Evolutionary conservation across 2,113 vertebrate species (phyloP), one percentile per base, ranked within the genome.

Genomic region (Anarrhichthys ocellatus): DNA sequence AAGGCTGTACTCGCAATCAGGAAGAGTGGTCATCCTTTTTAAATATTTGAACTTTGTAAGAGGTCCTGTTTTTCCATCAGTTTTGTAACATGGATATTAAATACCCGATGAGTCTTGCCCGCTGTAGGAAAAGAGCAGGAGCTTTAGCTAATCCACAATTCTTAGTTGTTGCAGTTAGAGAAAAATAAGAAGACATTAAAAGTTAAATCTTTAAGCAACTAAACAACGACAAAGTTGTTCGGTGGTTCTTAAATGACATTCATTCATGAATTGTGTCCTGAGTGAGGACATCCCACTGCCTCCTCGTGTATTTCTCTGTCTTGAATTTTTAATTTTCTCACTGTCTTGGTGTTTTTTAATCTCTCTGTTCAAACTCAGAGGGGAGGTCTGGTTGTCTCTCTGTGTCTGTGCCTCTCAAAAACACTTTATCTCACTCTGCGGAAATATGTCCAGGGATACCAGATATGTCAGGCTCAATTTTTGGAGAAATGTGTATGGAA

Each of bases 331-430:
- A 22, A 68, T 59, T 74, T 61, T 14, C 65, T 20, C 48, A 24
- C 7, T 1, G n/a, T 62, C 52, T 76, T 70, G 64, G 34, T 59
- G 38, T 29, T 71, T 64, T 73, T 77, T 72, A 77, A 77, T 77
- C 67, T 58, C 50, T 69, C 42, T 54, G 52, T 63, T 73, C 40
- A 44, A 15, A 68, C 52, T 83, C 75, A 73, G 36, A 0, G 40
- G 27, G 42, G 75, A 78, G 54, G 24, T 24, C 62, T 10, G 50
- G 29, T 61, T 13, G 27, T 64, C 13, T 27, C 58, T 68, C 22
- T 20, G 5, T 6, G 34, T 62, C 52, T 74, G 10, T 11, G 67
- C 56, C 22, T 58, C 40, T 58, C 32, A 17, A 9, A 32, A 36
- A 29, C 50, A 42, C 22, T 38, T 17, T 10, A 4, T 62, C 24